Evolutionary conservation across 2,797 vertebrate genomes (phyloP).

Genomic region (Megalops cyprinoides): DNA sequence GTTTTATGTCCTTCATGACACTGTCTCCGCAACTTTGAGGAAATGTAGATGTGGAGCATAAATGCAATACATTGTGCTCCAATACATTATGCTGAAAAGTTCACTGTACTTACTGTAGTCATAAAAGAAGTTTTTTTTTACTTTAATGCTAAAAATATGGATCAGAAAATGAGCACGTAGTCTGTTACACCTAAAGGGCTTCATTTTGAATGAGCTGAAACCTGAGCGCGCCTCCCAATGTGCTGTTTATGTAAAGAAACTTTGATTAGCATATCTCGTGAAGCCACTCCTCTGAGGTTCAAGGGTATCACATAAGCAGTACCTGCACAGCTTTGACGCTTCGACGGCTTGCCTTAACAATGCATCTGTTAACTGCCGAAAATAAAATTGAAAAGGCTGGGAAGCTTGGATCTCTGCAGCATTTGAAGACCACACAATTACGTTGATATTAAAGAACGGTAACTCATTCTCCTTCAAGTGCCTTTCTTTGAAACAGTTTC

Average conservation of each 20-base stretch:
- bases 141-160: neutral
- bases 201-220: neutral
- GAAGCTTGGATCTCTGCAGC: neutral
- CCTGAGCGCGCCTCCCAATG: neutral
- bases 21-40: slow-evolving; percentile 59
- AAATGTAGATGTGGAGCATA: slow-evolving; percentile 46
- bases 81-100: slow-evolving; percentile 63
- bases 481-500: neutral
- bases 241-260: neutral
- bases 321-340: neutral
- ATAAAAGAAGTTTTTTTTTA: slow-evolving; percentile 34
- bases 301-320: neutral
- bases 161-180: neutral
- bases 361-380: neutral
- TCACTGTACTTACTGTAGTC: slow-evolving; percentile 48
- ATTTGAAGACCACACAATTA: neutral
- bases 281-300: neutral
- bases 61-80: slow-evolving; percentile 50
- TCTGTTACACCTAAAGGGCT: neutral
- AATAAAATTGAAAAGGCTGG: neutral
- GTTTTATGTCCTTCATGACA: slow-evolving; percentile 42
- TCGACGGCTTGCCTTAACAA: neutral
- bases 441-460: neutral
- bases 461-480: neutral
- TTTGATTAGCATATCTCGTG: neutral